These are phyloP conservation scores for Caenorhabditis latens DNA, from an alignment of 1,140 invertebrate genomes.

Conservation along the genomic window DNA sequence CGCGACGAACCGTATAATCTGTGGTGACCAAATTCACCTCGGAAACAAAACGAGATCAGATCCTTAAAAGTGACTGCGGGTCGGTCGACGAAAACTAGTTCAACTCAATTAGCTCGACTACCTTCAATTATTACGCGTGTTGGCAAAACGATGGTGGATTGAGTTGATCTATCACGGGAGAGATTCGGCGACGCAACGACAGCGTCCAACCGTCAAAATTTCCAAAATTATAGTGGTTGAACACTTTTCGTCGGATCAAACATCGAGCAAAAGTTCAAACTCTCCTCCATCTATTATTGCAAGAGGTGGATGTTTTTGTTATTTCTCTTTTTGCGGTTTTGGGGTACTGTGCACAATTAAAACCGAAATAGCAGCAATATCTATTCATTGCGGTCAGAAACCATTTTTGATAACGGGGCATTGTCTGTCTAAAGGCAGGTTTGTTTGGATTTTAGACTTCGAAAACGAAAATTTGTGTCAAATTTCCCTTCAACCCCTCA, in stretches of 20 bases:
- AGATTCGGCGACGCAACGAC: not conserved
- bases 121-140: conserved; percentile 6
- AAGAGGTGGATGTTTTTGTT: conserved; percentile 17
- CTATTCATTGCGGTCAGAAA: not conserved
- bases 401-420: not conserved
- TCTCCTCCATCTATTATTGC: not conserved
- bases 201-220: not conserved
- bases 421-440: not conserved
- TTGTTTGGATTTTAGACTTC: not conserved
- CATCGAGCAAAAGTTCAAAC: conserved; percentile 39
- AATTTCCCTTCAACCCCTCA: not conserved
- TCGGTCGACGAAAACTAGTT: conserved; percentile 27
- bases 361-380: not conserved
- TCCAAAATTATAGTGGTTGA: conserved; percentile 1
- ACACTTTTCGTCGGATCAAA: not conserved
- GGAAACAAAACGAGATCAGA: not conserved
- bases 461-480: too few relatives aligned
- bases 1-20: conserved; percentile 6
- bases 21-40: not conserved
- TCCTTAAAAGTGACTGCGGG: conserved; percentile 2
- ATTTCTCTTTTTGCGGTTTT: conserved; percentile 44
- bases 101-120: conserved; percentile 28
- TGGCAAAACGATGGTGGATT: conserved; percentile 32
- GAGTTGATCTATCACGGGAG: conserved; percentile 1
- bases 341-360: not conserved